Evolutionary conservation across 2,888 invertebrate species (phyloP).

Genomic region (Hemaris fuciformis): DNA sequence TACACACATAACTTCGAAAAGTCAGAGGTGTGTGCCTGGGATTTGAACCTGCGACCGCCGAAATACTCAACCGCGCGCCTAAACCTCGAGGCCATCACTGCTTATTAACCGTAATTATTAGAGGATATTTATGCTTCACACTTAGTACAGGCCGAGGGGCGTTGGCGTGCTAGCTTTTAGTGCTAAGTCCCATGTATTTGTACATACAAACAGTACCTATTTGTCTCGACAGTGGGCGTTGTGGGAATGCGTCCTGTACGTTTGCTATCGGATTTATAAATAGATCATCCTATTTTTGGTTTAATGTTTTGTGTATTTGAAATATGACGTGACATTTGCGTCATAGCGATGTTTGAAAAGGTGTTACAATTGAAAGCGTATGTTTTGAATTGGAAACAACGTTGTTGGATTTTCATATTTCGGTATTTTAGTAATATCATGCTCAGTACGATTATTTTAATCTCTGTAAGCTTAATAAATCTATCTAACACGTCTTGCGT

Average conservation of each 20-base stretch:
- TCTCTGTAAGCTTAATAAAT: too few relatives aligned
- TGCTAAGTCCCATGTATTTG: not conserved
- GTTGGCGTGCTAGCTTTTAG: not conserved
- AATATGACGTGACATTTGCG: not conserved
- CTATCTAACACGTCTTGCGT: too few relatives aligned
- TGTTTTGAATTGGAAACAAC: too few relatives aligned
- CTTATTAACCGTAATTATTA: too few relatives aligned
- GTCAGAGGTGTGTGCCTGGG: too few relatives aligned
- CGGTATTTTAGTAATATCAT: too few relatives aligned
- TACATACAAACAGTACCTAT: not conserved
- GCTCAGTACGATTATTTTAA: too few relatives aligned
- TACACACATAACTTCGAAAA: too few relatives aligned
- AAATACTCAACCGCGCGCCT: too few relatives aligned
- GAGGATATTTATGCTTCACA: not conserved
- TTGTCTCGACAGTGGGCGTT: not conserved
- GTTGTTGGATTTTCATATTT: too few relatives aligned
- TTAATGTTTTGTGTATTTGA: not conserved
- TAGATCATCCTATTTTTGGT: not conserved
- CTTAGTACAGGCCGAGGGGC: not conserved
- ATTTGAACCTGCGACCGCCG: too few relatives aligned
- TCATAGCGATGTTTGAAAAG: not conserved
- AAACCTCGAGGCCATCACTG: too few relatives aligned
- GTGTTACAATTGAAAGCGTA: not conserved
- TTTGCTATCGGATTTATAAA: not conserved
- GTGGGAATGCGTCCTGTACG: not conserved